These are phyloP conservation scores for Nematostella vectensis DNA, from an alignment of 92 coral and sea anemone species.

Conservation along the genomic window DNA sequence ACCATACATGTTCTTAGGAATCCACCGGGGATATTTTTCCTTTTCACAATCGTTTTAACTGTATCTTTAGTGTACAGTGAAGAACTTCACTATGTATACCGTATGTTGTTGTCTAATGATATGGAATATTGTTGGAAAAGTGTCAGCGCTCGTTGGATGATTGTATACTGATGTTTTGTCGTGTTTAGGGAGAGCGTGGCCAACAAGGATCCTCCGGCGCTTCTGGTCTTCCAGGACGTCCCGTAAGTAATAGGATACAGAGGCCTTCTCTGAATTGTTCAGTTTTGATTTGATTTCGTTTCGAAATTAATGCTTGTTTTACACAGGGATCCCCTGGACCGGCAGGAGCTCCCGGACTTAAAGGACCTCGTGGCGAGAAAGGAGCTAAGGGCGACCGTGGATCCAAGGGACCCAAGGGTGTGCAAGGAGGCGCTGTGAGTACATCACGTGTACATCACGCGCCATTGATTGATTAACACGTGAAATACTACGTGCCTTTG, in stretches of 20 bases:
- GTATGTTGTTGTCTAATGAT: not conserved
- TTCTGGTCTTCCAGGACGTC: conserved; percentile 12
- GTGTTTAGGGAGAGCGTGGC: conserved; percentile 15
- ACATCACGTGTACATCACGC: no score
- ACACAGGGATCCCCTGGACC: conserved; percentile 35
- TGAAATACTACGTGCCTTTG: no score
- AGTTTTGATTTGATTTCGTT: no score
- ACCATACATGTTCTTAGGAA: not conserved
- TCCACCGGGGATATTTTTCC: not conserved
- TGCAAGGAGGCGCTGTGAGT: conserved; percentile 43
- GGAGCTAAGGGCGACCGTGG: conserved; percentile 50
- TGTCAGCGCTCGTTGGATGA: not conserved
- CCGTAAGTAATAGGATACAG: conserved; percentile 2
- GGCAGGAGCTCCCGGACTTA: conserved; percentile 7
- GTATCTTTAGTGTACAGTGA: no score
- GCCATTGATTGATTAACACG: no score
- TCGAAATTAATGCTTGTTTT: no score
- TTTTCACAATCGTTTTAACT: no score
- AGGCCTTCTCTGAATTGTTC: not conserved
- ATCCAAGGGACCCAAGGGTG: conserved; percentile 27
- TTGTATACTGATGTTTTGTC: not conserved
- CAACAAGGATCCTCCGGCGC: conserved; percentile 11
- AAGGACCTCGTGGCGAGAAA: conserved; percentile 29
- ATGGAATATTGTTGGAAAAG: not conserved
- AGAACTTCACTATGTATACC: no score